phyloP scores from a whole-genome alignment of 1,140 invertebrate genomes.

The Palaemon carinicauda region DNA sequence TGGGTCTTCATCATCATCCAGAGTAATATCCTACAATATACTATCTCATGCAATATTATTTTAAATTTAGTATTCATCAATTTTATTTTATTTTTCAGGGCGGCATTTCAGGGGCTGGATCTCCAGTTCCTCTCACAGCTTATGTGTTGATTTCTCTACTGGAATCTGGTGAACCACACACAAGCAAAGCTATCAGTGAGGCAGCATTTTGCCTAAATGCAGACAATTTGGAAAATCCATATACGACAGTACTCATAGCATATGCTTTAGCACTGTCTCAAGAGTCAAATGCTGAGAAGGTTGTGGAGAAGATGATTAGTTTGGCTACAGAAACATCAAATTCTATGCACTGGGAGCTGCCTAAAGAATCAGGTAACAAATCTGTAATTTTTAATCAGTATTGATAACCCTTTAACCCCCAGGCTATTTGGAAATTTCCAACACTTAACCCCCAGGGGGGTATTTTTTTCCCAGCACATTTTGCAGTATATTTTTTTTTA shows the following conservation, averaged over 20 bases:
- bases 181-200: conserved; percentile 68
- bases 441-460: too few species aligned
- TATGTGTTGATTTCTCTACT: conserved; percentile 83
- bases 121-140: conserved; percentile 80
- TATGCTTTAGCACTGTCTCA: conserved; percentile 80
- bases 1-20: too few species aligned
- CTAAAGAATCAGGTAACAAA: neutral
- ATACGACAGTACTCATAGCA: conserved; percentile 78
- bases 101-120: conserved; percentile 74
- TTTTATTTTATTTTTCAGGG: conserved; percentile 72
- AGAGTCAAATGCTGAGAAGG: conserved; percentile 69
- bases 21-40: too few species aligned
- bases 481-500: too few species aligned
- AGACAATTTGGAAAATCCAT: conserved; percentile 72
- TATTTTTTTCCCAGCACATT: too few species aligned
- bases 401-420: too few species aligned
- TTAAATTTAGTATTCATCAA: neutral
- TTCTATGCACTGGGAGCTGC: conserved; percentile 34
- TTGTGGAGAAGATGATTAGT: neutral
- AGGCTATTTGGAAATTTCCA: too few species aligned
- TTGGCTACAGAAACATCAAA: neutral
- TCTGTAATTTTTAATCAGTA: too few species aligned
- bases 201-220: conserved; percentile 81
- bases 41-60: neutral
- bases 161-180: conserved; percentile 68